Conservation (phyloP, 2,113 vertebrate species). For the Zingel zingel region DNA sequence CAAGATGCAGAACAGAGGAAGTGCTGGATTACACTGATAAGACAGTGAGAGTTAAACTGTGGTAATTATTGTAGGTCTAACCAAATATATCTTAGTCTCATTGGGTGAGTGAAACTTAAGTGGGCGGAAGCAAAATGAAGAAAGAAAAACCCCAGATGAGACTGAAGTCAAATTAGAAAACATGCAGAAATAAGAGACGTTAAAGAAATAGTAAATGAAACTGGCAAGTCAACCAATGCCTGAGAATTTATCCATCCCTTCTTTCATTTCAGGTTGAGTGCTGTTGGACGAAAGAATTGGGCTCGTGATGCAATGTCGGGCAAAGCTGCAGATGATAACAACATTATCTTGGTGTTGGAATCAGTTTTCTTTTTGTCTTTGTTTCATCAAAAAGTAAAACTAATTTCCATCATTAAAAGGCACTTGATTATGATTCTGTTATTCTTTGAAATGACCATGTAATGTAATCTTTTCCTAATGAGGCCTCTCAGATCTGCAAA, state of each 20-base stretch:
- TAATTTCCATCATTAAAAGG: not conserved
- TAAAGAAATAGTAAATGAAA: too few relatives aligned
- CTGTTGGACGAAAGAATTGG: not conserved
- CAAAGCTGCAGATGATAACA: conserved; percentile 4
- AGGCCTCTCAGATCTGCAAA: conserved; percentile 8
- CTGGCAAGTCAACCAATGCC: not conserved
- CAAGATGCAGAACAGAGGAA: conserved; percentile 27
- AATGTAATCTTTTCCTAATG: conserved; percentile 25
- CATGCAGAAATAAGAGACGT: not conserved
- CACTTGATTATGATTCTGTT: not conserved
- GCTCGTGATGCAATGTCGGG: not conserved
- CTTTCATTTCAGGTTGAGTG: not conserved
- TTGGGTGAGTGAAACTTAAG: not conserved
- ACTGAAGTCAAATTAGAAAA: not conserved
- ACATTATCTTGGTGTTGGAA: not conserved
- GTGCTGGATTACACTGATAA: conserved; percentile 31
- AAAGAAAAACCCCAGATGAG: too few relatives aligned
- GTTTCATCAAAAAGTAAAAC: conserved; percentile 1
- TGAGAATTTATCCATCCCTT: too few relatives aligned
- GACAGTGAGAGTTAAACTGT: not conserved
- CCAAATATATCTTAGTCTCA: not conserved
- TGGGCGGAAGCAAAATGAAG: not conserved
- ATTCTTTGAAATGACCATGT: not conserved
- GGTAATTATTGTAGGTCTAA: not conserved
- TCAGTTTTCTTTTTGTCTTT: not conserved